phyloP scores from a whole-genome alignment of 2,113 vertebrate genomes.

The Prolemur simus region DNA sequence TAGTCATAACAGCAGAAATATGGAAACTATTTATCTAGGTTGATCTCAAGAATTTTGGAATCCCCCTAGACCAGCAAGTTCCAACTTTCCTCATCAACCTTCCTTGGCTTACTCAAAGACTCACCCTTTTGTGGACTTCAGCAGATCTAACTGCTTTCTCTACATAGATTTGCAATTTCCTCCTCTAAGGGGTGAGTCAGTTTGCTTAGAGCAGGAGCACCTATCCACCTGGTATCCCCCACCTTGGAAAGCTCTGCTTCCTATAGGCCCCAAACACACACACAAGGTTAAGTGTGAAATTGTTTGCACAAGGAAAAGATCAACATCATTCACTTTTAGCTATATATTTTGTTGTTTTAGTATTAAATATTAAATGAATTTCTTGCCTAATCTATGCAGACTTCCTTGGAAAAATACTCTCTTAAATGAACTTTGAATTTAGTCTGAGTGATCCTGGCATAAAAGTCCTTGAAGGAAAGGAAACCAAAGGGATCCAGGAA shows the following conservation, averaged over 20 bases:
- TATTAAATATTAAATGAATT: conserved; percentile 25
- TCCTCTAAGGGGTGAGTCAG: not conserved
- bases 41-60: not conserved
- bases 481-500: not conserved
- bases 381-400: not conserved
- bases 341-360: conserved; percentile 45
- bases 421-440: conserved; percentile 34
- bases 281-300: not conserved
- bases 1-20: not conserved
- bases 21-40: not conserved
- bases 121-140: not conserved
- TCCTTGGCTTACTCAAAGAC: not conserved
- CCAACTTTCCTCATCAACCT: not conserved
- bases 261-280: not conserved
- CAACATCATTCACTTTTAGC: not conserved
- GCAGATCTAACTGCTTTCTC: not conserved
- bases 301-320: not conserved
- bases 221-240: not conserved
- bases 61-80: not conserved
- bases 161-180: not conserved
- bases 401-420: conserved; percentile 7
- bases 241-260: not conserved
- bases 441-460: not conserved
- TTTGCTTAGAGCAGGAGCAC: not conserved
- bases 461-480: not conserved